Conservation (phyloP, 2,888 invertebrate species). For the Helicoverpa assulta region DNA sequence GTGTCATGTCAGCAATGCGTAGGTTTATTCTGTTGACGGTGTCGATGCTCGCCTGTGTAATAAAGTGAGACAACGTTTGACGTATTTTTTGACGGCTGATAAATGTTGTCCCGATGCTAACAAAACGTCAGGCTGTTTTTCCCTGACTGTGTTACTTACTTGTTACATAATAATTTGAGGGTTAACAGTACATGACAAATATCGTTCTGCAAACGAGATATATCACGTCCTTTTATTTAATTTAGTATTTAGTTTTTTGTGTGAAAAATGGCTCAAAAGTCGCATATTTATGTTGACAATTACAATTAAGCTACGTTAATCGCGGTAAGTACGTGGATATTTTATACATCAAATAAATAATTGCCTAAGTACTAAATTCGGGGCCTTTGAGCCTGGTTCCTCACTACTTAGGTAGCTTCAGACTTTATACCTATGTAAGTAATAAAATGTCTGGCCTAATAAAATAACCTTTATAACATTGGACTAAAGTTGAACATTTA, state of each 20-base stretch:
- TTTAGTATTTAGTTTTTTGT: background rate
- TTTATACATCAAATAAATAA: too few relatives aligned
- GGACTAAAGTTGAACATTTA: too few relatives aligned
- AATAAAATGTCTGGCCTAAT: too few relatives aligned
- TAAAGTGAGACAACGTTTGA: conserved; percentile 41
- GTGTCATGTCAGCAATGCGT: conserved; percentile 28
- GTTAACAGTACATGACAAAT: background rate
- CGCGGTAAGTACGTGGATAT: too few relatives aligned
- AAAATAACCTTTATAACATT: too few relatives aligned
- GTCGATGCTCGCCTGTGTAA: conserved; percentile 42
- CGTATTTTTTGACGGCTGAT: conserved; percentile 47
- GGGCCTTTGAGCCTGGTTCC: too few relatives aligned
- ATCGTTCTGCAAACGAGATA: background rate
- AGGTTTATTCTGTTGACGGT: conserved; percentile 54
- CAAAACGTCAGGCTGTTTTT: conserved; percentile 30
- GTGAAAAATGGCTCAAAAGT: too few relatives aligned
- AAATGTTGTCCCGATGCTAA: conserved; percentile 25
- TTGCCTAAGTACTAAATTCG: too few relatives aligned
- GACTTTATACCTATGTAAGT: too few relatives aligned
- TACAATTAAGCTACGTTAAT: too few relatives aligned
- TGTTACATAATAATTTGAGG: conserved; percentile 17
- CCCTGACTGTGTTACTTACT: conserved; percentile 10
- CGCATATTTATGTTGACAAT: too few relatives aligned
- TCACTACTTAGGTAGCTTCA: too few relatives aligned
- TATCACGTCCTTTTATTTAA: background rate